phyloP scores from a whole-genome alignment of 2,888 invertebrate species.

The Smittia aterrima region DNA sequence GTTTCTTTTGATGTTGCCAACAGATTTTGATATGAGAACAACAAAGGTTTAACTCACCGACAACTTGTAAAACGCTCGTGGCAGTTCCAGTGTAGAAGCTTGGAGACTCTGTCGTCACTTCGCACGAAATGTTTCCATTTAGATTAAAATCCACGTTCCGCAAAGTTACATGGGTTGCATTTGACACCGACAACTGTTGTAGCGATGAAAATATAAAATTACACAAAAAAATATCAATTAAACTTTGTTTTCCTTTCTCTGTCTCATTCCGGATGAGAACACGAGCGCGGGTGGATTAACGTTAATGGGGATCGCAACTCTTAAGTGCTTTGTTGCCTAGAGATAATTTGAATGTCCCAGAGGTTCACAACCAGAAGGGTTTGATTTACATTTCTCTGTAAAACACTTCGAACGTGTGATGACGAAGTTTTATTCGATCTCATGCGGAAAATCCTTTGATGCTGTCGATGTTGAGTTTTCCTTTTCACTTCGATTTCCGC shows the following conservation, averaged over 20 bases:
- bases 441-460: no score
- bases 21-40: background rate
- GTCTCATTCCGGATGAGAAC: background rate
- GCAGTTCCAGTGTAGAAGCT: slow-evolving; percentile 65
- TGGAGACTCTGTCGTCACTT: slow-evolving; percentile 64
- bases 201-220: slow-evolving; percentile 9
- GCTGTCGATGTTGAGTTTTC: no score
- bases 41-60: slow-evolving; percentile 65
- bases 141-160: slow-evolving; percentile 66
- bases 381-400: no score
- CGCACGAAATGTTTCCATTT: slow-evolving; percentile 70
- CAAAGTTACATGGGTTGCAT: slow-evolving; percentile 67
- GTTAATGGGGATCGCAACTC: background rate
- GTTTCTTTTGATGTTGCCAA: background rate
- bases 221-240: slow-evolving; percentile 35
- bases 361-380: no score
- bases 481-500: no score
- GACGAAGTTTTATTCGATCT: no score
- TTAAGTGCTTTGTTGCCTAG: no score
- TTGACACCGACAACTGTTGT: slow-evolving; percentile 63
- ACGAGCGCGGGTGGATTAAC: background rate
- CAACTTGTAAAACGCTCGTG: slow-evolving; percentile 66
- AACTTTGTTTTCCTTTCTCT: background rate
- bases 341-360: no score
- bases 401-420: no score